These are phyloP conservation scores for Timema cristinae DNA, from an alignment of 2,888 invertebrate genomes.

Conservation along the genomic window DNA sequence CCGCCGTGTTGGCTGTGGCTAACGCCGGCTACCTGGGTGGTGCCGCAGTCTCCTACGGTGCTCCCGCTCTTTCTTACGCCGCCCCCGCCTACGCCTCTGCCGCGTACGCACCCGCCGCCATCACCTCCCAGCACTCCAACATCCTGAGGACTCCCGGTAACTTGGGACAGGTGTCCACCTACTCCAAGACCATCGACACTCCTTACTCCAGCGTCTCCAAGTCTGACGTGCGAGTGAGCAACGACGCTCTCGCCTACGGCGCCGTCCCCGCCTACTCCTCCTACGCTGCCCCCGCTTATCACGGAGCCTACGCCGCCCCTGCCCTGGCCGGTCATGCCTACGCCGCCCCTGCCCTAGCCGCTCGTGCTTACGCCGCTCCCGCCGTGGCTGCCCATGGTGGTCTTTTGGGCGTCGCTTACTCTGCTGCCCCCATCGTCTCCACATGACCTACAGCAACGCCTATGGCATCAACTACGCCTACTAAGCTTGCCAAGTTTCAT, in stretches of 20 bases:
- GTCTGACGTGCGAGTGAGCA: slow-evolving; percentile 58
- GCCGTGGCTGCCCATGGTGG: slow-evolving; percentile 54
- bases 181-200: slow-evolving; percentile 65
- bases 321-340: slow-evolving; percentile 31
- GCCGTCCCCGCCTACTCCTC: slow-evolving; percentile 27
- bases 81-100: slow-evolving; percentile 10
- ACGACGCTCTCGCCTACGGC: slow-evolving; percentile 31
- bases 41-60: too few species aligned
- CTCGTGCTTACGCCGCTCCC: slow-evolving; percentile 59
- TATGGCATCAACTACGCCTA: slow-evolving; percentile 54
- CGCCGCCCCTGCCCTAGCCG: slow-evolving; percentile 44
- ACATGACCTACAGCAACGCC: slow-evolving; percentile 56
- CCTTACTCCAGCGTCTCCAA: slow-evolving; percentile 69
- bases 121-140: slow-evolving; percentile 32
- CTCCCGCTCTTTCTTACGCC: neutral
- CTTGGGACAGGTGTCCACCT: slow-evolving; percentile 61
- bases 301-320: slow-evolving; percentile 28
- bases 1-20: slow-evolving; percentile 34
- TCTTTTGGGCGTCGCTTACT: slow-evolving; percentile 57
- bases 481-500: slow-evolving; percentile 41
- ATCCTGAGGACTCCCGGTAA: slow-evolving; percentile 59
- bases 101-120: slow-evolving; percentile 33
- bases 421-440: slow-evolving; percentile 59
- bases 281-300: slow-evolving; percentile 20
- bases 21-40: slow-evolving; percentile 32